phyloP scores from a whole-genome alignment of 2,888 invertebrate genomes.

The Willowsia nigromaculata region DNA sequence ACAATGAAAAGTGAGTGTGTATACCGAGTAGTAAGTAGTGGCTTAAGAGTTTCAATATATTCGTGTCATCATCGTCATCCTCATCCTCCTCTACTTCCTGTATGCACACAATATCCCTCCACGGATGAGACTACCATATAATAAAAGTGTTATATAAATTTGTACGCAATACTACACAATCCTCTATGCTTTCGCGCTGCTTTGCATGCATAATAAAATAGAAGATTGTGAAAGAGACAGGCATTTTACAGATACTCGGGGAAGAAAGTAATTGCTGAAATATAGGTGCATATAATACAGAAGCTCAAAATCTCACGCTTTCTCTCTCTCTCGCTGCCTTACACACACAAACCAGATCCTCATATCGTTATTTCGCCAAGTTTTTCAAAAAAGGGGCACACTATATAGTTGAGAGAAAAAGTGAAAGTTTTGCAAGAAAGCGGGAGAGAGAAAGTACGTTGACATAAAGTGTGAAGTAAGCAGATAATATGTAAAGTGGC shows the following conservation, averaged over 20 bases:
- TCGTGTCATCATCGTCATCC: neutral
- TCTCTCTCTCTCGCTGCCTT: too few relatives aligned
- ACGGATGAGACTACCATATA: neutral
- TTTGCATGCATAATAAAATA: conserved; percentile 34
- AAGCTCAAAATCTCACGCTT: neutral
- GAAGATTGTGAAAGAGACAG: conserved; percentile 6
- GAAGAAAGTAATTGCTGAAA: conserved; percentile 11
- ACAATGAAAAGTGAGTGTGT: neutral
- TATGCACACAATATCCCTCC: neutral
- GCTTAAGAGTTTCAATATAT: neutral
- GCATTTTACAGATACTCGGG: neutral
- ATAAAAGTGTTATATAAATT: conserved; percentile 4
- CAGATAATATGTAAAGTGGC: neutral
- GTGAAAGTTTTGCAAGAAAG: conserved; percentile 5
- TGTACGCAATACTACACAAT: neutral
- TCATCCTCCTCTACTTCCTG: neutral
- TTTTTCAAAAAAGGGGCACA: neutral
- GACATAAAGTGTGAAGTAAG: neutral
- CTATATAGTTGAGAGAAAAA: neutral
- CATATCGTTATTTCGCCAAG: conserved; percentile 6
- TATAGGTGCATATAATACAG: neutral
- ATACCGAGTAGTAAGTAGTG: neutral
- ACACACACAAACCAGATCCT: neutral
- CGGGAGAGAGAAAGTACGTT: neutral
- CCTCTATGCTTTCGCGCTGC: too few relatives aligned